A percentile compares a stretch with the other conserved stretches of the same genome.
Evolutionary conservation across 2,113 vertebrate species (phyloP).

Genomic region (Pelmatolapia mariae): DNA sequence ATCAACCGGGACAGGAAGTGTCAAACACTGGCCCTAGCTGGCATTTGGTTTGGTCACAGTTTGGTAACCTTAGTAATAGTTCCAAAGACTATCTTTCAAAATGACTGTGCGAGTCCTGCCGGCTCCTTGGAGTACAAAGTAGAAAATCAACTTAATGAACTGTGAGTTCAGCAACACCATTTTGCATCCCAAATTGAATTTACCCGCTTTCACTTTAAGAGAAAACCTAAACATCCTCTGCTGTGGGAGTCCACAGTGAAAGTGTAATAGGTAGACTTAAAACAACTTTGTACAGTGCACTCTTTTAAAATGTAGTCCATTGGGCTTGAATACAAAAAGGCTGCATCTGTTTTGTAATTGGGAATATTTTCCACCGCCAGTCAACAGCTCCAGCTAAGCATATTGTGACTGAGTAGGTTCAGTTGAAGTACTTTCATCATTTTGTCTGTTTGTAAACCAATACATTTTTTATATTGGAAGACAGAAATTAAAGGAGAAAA

Average conservation of each 20-base stretch:
- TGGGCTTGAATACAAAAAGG: not conserved
- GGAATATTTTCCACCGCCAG: constrained; percentile 5
- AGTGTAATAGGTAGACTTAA: not conserved
- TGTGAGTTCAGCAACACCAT: not conserved
- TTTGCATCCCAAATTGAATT: constrained; percentile 23
- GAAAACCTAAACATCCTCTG: not conserved
- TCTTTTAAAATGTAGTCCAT: not conserved
- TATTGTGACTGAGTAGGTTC: not conserved
- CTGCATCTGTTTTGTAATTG: not conserved
- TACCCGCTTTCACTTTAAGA: not conserved
- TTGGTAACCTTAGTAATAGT: not conserved
- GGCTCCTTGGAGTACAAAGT: not conserved
- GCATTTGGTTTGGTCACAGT: not conserved
- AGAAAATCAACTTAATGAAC: constrained; percentile 11
- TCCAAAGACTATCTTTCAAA: not conserved
- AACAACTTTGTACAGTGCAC: not conserved
- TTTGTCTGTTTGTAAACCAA: not conserved
- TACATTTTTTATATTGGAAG: not conserved
- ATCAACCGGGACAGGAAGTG: not conserved
- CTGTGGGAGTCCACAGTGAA: not conserved
- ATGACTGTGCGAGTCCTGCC: not conserved
- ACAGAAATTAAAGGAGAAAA: not conserved
- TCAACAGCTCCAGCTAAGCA: constrained; percentile 13
- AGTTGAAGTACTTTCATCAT: not conserved
- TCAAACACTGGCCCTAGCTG: not conserved